phyloP scores from a whole-genome alignment of 2,888 invertebrate species.

The Eremobia ochroleuca region DNA sequence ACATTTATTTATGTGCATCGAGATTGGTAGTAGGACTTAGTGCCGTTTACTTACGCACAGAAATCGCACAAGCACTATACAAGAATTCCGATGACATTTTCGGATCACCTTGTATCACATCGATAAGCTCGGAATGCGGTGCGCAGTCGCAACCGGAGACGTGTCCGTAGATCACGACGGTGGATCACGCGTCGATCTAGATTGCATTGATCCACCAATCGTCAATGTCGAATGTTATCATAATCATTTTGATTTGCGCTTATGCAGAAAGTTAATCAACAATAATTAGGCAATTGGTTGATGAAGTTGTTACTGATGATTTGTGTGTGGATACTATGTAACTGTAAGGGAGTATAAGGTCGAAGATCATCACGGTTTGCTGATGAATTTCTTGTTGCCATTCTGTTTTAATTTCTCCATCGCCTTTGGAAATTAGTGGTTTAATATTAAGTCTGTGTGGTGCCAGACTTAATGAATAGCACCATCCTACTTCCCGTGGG shows the following conservation, averaged over 20 bases:
- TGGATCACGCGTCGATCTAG: constrained; percentile 66
- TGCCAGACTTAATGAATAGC: too few species aligned
- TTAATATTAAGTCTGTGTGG: too few species aligned
- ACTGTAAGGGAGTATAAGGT: constrained; percentile 24
- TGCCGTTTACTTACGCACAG: constrained; percentile 6
- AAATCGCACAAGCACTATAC: background rate
- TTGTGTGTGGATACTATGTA: background rate
- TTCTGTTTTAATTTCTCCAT: background rate
- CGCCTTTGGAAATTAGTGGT: background rate
- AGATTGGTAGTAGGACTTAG: background rate
- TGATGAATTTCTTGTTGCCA: background rate
- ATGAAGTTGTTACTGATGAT: constrained; percentile 26
- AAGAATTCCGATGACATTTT: constrained; percentile 49
- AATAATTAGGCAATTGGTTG: constrained; percentile 36
- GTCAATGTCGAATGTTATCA: constrained; percentile 63
- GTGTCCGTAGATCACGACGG: constrained; percentile 68
- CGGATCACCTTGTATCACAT: constrained; percentile 59
- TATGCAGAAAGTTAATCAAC: constrained; percentile 42
- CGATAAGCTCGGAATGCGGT: constrained; percentile 53
- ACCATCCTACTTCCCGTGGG: too few species aligned
- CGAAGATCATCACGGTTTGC: constrained; percentile 29
- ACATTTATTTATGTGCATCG: background rate
- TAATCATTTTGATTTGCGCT: constrained; percentile 32
- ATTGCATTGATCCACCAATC: constrained; percentile 52
- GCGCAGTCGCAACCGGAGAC: constrained; percentile 56